A percentile compares a stretch with the other conserved stretches of the same genome.
Conservation (phyloP, 2,888 invertebrate genomes). For the Ditula angustiorana region DNA sequence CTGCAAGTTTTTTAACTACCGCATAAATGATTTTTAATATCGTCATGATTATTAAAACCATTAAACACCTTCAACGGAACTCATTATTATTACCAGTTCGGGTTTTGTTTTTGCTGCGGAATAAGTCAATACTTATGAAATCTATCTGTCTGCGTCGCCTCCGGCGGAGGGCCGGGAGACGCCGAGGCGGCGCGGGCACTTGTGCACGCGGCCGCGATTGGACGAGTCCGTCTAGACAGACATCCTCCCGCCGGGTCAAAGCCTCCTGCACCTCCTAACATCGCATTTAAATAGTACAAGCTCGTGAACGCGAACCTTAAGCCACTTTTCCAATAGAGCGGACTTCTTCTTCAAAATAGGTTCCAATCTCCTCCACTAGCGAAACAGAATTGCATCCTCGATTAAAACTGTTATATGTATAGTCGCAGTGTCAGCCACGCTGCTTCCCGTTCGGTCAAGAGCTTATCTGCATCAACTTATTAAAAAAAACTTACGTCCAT, state of each 20-base stretch:
- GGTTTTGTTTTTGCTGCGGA: constrained; percentile 18
- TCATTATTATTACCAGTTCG: constrained; percentile 19
- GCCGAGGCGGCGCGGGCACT: neutral
- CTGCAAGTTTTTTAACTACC: constrained; percentile 26
- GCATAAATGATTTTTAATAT: constrained; percentile 31
- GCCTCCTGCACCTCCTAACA: constrained; percentile 16
- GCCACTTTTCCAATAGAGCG: neutral
- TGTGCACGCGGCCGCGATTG: constrained; percentile 30
- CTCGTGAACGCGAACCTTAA: neutral
- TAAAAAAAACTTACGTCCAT: too few species aligned
- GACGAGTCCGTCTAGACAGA: constrained; percentile 34
- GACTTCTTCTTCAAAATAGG: neutral
- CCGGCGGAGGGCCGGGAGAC: neutral
- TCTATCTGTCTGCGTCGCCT: constrained; percentile 5
- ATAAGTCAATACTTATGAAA: constrained; percentile 19
- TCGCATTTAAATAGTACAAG: constrained; percentile 23
- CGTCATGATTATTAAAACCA: constrained; percentile 19
- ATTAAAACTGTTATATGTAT: too few species aligned
- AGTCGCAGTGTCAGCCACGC: too few species aligned
- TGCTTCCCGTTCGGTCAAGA: too few species aligned
- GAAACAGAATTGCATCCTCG: too few species aligned
- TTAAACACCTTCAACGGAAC: constrained; percentile 20
- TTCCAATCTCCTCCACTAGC: too few species aligned
- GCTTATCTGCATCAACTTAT: too few species aligned
- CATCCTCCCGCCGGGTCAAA: constrained; percentile 34